These are phyloP conservation scores for Eublepharis macularius DNA, from an alignment of 2,113 vertebrate genomes.

Conservation along the genomic window DNA sequence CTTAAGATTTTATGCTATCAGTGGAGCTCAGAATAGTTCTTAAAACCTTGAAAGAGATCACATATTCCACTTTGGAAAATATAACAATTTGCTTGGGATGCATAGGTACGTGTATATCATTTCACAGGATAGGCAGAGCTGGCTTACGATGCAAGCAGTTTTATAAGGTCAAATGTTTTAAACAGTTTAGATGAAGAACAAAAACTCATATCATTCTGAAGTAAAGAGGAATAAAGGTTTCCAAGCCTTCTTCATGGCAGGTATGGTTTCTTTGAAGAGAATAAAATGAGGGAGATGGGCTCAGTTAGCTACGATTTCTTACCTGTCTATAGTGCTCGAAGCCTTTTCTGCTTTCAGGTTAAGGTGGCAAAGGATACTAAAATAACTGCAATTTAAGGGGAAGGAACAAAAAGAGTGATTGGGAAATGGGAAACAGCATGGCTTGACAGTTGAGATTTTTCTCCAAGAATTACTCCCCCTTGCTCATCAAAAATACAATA, in stretches of 20 bases:
- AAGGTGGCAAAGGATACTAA: slow-evolving; percentile 44
- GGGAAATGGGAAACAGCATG: slow-evolving; percentile 1
- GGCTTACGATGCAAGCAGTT: not conserved
- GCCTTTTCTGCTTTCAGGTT: slow-evolving; percentile 28
- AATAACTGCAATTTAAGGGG: not conserved
- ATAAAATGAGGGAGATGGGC: slow-evolving; percentile 5
- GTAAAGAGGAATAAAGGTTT: not conserved
- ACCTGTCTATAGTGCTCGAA: slow-evolving; percentile 30
- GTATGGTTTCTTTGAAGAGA: slow-evolving; percentile 11
- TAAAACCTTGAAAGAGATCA: not conserved
- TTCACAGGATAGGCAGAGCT: not conserved
- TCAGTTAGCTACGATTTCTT: slow-evolving; percentile 3
- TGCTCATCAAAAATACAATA: too few relatives aligned
- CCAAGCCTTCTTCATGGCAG: not conserved
- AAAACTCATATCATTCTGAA: not conserved
- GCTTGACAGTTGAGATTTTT: slow-evolving; percentile 22
- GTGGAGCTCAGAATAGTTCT: not conserved
- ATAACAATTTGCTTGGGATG: not conserved
- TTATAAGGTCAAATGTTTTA: not conserved
- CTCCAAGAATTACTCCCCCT: not conserved
- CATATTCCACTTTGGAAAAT: not conserved
- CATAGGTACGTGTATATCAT: not conserved
- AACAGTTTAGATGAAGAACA: not conserved
- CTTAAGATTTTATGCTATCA: not conserved
- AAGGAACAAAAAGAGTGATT: slow-evolving; percentile 18